phyloP scores from a whole-genome alignment of 1,140 invertebrate genomes.

The Saccostrea glomerata region DNA sequence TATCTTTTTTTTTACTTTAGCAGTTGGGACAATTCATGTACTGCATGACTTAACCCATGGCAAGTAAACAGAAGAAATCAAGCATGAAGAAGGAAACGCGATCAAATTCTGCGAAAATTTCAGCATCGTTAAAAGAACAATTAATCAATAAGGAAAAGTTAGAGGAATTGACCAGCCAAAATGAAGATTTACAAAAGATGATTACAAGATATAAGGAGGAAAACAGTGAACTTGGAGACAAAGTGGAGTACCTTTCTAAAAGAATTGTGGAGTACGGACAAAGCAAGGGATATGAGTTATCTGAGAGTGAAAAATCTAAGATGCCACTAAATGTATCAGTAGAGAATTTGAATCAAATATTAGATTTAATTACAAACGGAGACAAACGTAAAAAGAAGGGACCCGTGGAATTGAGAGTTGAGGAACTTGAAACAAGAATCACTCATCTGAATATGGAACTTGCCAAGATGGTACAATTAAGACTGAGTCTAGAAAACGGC shows the following conservation, averaged over 20 bases:
- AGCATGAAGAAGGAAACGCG: slow-evolving; percentile 54
- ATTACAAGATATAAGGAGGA: slow-evolving; percentile 61
- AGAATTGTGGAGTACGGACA: slow-evolving; percentile 64
- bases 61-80: slow-evolving; percentile 55
- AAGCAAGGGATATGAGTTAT: slow-evolving; percentile 57
- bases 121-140: slow-evolving; percentile 11
- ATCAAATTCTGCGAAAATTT: slow-evolving; percentile 45
- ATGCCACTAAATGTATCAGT: slow-evolving; percentile 58
- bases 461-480: slow-evolving; percentile 68
- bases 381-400: slow-evolving; percentile 61
- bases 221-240: slow-evolving; percentile 65
- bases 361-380: slow-evolving; percentile 56
- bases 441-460: slow-evolving; percentile 72
- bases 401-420: slow-evolving; percentile 65
- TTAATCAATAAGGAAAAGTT: slow-evolving; percentile 54
- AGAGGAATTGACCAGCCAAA: slow-evolving; percentile 65
- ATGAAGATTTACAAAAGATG: slow-evolving; percentile 62
- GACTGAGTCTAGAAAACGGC: slow-evolving; percentile 69
- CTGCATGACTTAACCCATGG: slow-evolving; percentile 36
- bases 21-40: background rate
- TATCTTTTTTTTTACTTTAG: too few relatives aligned
- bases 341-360: slow-evolving; percentile 58
- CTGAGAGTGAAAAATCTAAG: slow-evolving; percentile 49
- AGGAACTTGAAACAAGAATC: slow-evolving; percentile 74
- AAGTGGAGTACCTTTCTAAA: slow-evolving; percentile 54